These are phyloP conservation scores for Protomyctophum bolini DNA, from an alignment of 2,113 vertebrate genomes.

Conservation along the genomic window DNA sequence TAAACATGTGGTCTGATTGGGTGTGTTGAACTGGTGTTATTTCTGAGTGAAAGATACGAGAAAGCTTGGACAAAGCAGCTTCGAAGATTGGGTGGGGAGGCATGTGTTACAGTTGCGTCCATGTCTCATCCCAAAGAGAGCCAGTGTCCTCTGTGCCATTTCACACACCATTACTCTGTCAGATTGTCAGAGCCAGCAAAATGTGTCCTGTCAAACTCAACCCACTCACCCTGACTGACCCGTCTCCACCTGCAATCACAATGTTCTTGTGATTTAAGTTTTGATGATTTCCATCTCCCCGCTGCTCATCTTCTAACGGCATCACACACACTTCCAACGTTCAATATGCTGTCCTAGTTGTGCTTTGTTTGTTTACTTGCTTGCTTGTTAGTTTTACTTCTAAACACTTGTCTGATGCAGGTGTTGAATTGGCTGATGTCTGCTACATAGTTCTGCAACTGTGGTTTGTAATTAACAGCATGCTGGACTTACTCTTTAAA, in stretches of 20 bases:
- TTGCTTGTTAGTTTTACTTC: no score
- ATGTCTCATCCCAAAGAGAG: conserved; percentile 12
- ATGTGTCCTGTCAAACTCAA: not conserved
- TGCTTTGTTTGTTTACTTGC: conserved; percentile 3
- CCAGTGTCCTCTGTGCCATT: conserved; percentile 22
- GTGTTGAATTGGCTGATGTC: no score
- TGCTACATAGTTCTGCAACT: not conserved
- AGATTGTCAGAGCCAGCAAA: conserved; percentile 6
- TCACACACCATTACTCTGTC: conserved; percentile 25
- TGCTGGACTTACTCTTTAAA: conserved; percentile 90
- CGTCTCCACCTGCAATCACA: not conserved
- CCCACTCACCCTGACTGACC: conserved; percentile 3
- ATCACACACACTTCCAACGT: conserved; percentile 1
- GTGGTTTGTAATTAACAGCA: not conserved
- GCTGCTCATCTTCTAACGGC: conserved; percentile 1
- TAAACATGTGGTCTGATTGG: no score
- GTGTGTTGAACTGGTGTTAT: no score
- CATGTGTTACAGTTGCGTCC: not conserved
- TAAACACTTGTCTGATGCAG: no score
- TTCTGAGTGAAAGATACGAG: no score
- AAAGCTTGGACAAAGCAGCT: not conserved
- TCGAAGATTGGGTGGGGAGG: not conserved
- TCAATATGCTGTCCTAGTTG: not conserved
- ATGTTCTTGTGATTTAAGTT: not conserved
- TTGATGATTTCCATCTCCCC: not conserved